Conservation (phyloP, 2,113 vertebrate genomes). For the Heterochromis multidens region DNA sequence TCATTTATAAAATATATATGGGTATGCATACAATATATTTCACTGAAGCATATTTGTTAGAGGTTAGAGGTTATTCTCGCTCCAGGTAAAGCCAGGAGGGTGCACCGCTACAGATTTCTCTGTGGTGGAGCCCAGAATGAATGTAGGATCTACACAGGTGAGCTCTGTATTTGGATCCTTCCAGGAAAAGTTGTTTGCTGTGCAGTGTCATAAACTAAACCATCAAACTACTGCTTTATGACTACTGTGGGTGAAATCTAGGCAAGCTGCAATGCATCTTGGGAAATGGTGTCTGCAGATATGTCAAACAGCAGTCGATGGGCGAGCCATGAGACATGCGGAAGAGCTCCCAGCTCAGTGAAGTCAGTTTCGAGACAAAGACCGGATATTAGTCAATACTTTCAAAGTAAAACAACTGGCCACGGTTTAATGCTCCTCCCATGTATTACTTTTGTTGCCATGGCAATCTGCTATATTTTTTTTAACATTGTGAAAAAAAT, state of each 20-base stretch:
- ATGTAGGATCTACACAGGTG: no score
- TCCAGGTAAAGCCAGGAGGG: not conserved
- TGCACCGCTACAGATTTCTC: not conserved
- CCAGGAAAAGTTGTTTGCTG: not conserved
- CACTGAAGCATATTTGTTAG: no score
- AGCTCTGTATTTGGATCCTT: not conserved
- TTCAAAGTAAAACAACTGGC: constrained; percentile 26
- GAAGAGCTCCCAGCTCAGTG: constrained; percentile 10
- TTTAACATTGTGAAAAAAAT: not conserved
- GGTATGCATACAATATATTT: no score
- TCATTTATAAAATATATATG: no score
- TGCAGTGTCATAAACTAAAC: not conserved
- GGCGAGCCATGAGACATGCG: constrained; percentile 1
- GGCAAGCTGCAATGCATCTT: constrained; percentile 29
- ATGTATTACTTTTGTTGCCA: not conserved
- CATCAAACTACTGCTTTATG: not conserved
- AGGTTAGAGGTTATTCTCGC: no score
- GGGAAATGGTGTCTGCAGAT: constrained; percentile 56
- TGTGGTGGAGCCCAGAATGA: not conserved
- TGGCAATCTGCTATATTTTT: not conserved
- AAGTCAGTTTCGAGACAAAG: not conserved
- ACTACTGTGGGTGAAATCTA: not conserved
- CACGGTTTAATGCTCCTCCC: not conserved
- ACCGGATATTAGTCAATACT: not conserved
- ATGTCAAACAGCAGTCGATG: not conserved